phyloP scores from a whole-genome alignment of 2,888 invertebrate genomes.

The Metacarcinus magister region DNA sequence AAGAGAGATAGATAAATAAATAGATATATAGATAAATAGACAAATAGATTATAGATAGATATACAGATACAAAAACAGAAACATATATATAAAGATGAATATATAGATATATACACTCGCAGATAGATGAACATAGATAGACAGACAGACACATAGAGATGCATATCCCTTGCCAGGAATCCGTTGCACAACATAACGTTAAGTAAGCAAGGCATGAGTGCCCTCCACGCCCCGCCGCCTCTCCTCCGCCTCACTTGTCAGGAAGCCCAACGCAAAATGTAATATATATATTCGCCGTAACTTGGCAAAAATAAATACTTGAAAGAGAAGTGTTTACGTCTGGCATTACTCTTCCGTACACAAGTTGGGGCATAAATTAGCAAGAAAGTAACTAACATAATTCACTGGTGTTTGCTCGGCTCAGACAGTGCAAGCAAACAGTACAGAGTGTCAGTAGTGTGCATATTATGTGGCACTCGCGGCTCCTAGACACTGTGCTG shows the following conservation, averaged over 20 bases:
- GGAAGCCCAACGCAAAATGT: not conserved
- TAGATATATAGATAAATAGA: not conserved
- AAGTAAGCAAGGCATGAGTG: not conserved
- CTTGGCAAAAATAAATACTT: not conserved
- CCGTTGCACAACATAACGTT: not conserved
- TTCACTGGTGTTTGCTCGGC: not conserved
- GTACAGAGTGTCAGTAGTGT: not conserved
- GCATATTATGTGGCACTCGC: no score
- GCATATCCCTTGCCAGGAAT: not conserved
- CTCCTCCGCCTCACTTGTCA: not conserved
- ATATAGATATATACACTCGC: not conserved
- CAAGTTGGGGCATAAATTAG: not conserved
- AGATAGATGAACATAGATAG: not conserved
- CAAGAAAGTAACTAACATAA: not conserved
- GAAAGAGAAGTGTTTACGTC: not conserved
- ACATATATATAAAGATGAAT: not conserved
- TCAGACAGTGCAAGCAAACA: not conserved
- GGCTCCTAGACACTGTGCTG: no score
- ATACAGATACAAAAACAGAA: not conserved
- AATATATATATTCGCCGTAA: not conserved
- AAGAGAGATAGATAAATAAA: not conserved
- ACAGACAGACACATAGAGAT: not conserved
- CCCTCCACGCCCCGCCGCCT: not conserved
- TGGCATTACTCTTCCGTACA: not conserved
- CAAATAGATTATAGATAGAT: not conserved